These are phyloP conservation scores for Saguinus imperator DNA, from an alignment of 2,113 vertebrate species.

Conservation along the genomic window DNA sequence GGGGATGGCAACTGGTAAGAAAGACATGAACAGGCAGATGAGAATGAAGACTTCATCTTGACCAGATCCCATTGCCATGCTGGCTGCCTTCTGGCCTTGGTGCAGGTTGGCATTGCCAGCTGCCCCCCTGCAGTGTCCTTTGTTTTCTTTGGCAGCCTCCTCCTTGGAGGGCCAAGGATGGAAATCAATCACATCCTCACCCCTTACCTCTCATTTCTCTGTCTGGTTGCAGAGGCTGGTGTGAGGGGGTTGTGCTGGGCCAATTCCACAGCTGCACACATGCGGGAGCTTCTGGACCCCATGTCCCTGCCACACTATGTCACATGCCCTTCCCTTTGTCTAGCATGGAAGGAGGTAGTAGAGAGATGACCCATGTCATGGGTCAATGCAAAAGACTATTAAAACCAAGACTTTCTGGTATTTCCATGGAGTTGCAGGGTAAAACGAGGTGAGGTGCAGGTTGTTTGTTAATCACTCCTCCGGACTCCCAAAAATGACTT, in stretches of 20 bases:
- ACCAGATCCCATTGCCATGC: too few relatives aligned
- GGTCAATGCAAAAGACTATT: not conserved
- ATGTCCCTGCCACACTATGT: not conserved
- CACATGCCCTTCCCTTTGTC: not conserved
- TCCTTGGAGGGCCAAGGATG: not conserved
- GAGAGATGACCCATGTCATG: not conserved
- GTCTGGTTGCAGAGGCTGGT: not conserved
- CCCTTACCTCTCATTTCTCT: not conserved
- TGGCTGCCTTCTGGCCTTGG: not conserved
- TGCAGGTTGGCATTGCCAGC: not conserved
- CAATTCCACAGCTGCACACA: not conserved
- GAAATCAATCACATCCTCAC: not conserved
- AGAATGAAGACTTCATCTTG: not conserved
- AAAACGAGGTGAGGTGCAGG: not conserved
- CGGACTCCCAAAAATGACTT: not conserved
- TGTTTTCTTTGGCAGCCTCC: not conserved
- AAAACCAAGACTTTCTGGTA: constrained; percentile 17
- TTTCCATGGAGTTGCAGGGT: not conserved
- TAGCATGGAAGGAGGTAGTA: not conserved
- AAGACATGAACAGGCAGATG: not conserved
- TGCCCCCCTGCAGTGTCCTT: too few relatives aligned
- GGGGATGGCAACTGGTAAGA: not conserved
- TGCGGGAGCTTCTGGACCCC: not conserved
- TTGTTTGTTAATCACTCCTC: not conserved
- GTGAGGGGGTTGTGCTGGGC: rapidly evolving